Conservation (phyloP, 2,113 vertebrate species). For the Sardina pilchardus region DNA sequence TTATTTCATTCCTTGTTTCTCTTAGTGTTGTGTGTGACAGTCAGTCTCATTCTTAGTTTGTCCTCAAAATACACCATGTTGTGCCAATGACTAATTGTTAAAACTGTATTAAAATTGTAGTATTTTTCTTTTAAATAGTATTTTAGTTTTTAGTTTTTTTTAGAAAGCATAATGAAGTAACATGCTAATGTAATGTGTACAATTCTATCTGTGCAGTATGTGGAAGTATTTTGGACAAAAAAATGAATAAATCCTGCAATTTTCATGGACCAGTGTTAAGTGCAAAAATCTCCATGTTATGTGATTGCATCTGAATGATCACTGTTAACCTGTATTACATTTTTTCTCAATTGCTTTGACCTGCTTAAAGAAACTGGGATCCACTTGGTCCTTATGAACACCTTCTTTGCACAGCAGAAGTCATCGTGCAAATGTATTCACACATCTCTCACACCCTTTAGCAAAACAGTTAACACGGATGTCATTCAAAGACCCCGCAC, state of each 20-base stretch:
- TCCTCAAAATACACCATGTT: neutral
- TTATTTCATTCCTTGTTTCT: neutral
- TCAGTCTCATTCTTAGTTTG: neutral
- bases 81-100: conserved; percentile 4
- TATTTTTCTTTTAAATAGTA: neutral
- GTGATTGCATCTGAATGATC: neutral
- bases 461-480: too few species aligned
- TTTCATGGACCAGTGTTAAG: neutral
- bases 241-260: neutral
- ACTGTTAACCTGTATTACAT: neutral
- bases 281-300: too few species aligned
- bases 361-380: too few species aligned
- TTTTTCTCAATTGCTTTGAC: too few species aligned
- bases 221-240: neutral
- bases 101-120: neutral
- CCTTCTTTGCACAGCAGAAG: too few species aligned
- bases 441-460: too few species aligned
- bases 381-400: too few species aligned
- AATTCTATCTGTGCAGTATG: neutral
- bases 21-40: neutral
- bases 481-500: too few species aligned
- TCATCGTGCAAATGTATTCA: too few species aligned
- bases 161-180: neutral
- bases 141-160: neutral
- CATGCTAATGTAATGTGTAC: neutral